These are phyloP conservation scores for Nixonia krombeini DNA, from an alignment of 1,140 invertebrate genomes.

Conservation along the genomic window DNA sequence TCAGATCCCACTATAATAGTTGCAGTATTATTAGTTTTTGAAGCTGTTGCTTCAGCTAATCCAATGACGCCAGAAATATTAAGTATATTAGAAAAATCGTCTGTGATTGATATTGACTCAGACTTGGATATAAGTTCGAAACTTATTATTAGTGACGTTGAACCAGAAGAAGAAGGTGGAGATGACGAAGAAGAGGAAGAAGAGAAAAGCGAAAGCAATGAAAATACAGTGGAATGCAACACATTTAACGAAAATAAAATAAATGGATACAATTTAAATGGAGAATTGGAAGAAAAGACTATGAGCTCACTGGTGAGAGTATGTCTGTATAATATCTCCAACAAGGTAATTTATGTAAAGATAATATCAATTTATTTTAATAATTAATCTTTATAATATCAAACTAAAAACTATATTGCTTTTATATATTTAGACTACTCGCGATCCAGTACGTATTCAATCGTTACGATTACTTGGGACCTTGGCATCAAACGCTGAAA, in stretches of 20 bases:
- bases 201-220: constrained; percentile 13
- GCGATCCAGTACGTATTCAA: constrained; percentile 80
- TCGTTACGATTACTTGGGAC: constrained; percentile 83
- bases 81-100: constrained; percentile 61
- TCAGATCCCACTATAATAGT: constrained; percentile 82
- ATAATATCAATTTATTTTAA: background rate
- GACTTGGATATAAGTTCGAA: constrained; percentile 39
- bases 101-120: constrained; percentile 42
- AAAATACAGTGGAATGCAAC: constrained; percentile 2
- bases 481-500: constrained; percentile 75
- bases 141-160: constrained; percentile 45
- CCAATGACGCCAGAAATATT: constrained; percentile 74
- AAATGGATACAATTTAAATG: constrained; percentile 6
- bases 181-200: constrained; percentile 59
- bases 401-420: constrained; percentile 8
- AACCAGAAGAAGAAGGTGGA: constrained; percentile 53
- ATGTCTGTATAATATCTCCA: constrained; percentile 62
- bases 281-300: constrained; percentile 35
- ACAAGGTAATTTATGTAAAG: constrained; percentile 47
- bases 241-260: constrained; percentile 40
- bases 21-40: constrained; percentile 82
- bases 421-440: constrained; percentile 46
- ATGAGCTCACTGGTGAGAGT: constrained; percentile 55
- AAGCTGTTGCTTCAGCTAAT: constrained; percentile 79
- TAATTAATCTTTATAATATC: background rate